Evolutionary conservation across 1,140 invertebrate species (phyloP).

Genomic region (Olivierus martensii): DNA sequence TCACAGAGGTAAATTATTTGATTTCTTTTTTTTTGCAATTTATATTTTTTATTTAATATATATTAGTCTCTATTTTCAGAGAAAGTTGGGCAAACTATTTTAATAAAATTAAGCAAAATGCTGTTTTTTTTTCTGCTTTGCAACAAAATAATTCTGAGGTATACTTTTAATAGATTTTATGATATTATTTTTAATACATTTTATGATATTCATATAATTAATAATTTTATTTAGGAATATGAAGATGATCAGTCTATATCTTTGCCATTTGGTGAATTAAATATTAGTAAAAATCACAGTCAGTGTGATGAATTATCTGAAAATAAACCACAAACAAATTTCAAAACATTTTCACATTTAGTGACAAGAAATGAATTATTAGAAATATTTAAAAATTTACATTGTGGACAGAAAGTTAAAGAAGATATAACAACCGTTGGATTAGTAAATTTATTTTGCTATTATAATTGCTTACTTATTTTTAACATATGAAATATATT

Average conservation of each 20-base stretch:
- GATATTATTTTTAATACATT: no score
- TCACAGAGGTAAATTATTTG: conserved; percentile 45
- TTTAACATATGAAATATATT: no score
- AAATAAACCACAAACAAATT: neutral
- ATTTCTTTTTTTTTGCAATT: neutral
- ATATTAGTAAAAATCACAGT: no score
- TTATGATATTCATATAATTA: no score
- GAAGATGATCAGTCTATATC: no score
- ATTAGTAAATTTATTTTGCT: conserved; percentile 39
- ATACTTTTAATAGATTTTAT: no score
- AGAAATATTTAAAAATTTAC: conserved; percentile 49
- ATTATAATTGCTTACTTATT: neutral
- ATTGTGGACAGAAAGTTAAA: conserved; percentile 39
- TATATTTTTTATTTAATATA: neutral
- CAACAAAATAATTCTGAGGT: conserved; percentile 26
- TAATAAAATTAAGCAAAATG: conserved; percentile 42
- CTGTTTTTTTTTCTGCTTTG: conserved; percentile 72
- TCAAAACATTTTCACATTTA: neutral
- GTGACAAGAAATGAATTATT: conserved; percentile 32
- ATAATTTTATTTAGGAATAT: no score
- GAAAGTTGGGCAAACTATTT: conserved; percentile 82
- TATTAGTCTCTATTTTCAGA: conserved; percentile 24
- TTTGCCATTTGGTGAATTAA: no score
- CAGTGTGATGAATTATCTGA: no score
- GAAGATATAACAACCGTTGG: conserved; percentile 59